These are phyloP conservation scores for Agrochola lota DNA, from an alignment of 2,888 invertebrate genomes.

Conservation along the genomic window DNA sequence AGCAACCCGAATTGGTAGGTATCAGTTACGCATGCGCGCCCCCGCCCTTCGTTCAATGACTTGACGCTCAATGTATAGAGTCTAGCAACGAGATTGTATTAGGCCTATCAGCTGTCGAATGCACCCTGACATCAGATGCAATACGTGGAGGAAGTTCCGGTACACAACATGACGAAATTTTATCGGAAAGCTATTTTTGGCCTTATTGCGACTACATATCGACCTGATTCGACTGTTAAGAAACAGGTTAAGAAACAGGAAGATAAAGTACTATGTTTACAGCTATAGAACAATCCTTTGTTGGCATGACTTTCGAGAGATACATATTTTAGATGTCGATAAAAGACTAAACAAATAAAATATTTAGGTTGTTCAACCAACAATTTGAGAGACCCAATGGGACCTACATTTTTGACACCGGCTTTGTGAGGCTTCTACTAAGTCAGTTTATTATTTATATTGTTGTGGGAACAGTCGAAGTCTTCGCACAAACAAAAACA, in stretches of 20 bases:
- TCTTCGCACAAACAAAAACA: constrained; percentile 11
- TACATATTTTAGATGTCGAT: not conserved
- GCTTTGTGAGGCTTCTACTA: not conserved
- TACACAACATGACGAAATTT: constrained; percentile 25
- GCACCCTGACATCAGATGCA: constrained; percentile 47
- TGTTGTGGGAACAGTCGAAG: not conserved
- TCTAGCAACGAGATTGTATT: constrained; percentile 65
- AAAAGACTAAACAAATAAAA: not conserved
- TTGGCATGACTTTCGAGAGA: not conserved
- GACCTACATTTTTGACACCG: not conserved
- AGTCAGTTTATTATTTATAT: constrained; percentile 41
- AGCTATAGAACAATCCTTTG: constrained; percentile 28
- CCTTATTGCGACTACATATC: not conserved
- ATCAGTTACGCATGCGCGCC: constrained; percentile 81
- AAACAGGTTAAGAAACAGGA: too few species aligned
- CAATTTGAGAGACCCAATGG: not conserved
- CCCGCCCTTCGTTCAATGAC: constrained; percentile 87
- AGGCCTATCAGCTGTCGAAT: constrained; percentile 66
- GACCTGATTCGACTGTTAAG: constrained; percentile 4
- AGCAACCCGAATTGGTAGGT: constrained; percentile 72
- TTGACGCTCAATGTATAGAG: constrained; percentile 73
- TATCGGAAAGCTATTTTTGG: constrained; percentile 37
- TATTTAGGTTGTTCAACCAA: not conserved
- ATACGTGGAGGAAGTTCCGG: constrained; percentile 51
- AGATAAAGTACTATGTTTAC: not conserved